phyloP scores from a whole-genome alignment of 2,113 vertebrate genomes.

The Maccullochella peelii region DNA sequence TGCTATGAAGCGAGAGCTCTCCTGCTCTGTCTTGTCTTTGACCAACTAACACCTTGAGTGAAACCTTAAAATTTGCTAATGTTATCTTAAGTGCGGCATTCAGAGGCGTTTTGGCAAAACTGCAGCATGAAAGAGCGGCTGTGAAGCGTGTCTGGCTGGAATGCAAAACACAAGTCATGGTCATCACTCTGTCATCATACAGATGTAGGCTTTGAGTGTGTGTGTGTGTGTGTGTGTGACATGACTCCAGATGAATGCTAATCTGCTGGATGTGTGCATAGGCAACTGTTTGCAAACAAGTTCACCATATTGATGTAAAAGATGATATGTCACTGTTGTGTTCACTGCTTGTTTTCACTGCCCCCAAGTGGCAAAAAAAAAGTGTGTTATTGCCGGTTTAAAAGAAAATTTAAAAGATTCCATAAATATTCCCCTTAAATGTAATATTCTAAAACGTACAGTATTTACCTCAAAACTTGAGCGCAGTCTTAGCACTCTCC shows the following conservation, averaged over 20 bases:
- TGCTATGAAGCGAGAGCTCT: conserved; percentile 56
- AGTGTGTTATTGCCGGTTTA: not conserved
- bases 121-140: conserved; percentile 65
- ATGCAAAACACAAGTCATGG: conserved; percentile 77
- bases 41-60: conserved; percentile 45
- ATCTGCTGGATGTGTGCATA: not conserved
- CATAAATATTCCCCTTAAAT: not conserved
- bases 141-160: conserved; percentile 68
- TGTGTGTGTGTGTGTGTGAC: not conserved
- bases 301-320: not conserved
- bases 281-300: not conserved
- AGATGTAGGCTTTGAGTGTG: conserved; percentile 16
- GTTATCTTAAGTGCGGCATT: conserved; percentile 70
- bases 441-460: not conserved
- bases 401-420: not conserved
- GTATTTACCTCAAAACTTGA: not conserved
- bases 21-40: conserved; percentile 74
- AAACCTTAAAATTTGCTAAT: conserved; percentile 56
- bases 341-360: not conserved
- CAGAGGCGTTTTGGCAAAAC: conserved; percentile 66
- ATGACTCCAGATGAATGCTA: not conserved
- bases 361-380: not conserved
- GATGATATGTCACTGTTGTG: not conserved
- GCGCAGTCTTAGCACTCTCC: not conserved
- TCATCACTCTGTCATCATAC: conserved; percentile 67